phyloP scores from a whole-genome alignment of 2,797 vertebrate genomes.

The Acomys russatus region DNA sequence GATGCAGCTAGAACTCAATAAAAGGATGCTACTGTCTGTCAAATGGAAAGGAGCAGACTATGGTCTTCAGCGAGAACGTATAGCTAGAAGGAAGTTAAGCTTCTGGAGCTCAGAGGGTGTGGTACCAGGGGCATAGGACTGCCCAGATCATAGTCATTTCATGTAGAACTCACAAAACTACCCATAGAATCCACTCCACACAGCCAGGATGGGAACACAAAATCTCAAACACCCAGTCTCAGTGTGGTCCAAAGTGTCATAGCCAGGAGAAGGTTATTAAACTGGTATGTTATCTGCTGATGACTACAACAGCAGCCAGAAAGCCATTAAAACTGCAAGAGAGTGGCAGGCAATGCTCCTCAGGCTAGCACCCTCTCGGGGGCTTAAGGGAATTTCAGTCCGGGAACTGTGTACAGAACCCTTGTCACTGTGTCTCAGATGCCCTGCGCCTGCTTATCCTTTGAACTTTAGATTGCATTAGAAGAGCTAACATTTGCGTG shows the following conservation, averaged over 20 bases:
- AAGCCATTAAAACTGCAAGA: background rate
- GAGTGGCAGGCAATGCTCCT: background rate
- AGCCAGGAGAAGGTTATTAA: background rate
- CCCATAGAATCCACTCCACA: background rate
- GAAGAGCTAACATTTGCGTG: constrained; percentile 82
- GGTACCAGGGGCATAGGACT: background rate
- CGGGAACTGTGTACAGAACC: constrained; percentile 75
- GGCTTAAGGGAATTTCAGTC: constrained; percentile 68
- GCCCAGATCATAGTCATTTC: background rate
- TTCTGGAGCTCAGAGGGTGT: background rate
- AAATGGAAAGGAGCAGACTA: background rate
- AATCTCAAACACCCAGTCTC: background rate
- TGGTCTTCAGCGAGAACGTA: background rate
- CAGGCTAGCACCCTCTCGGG: background rate
- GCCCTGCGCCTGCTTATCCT: constrained; percentile 69
- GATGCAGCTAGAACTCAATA: background rate
- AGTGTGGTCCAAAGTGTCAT: background rate
- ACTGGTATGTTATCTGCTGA: background rate
- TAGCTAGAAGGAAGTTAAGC: background rate
- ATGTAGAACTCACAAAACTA: background rate
- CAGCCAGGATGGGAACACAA: background rate
- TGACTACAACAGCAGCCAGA: background rate
- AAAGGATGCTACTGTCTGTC: background rate
- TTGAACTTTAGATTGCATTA: constrained; percentile 83
- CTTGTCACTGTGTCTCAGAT: constrained; percentile 73